Base-by-base conservation (phyloP, 1,140 invertebrate genomes). In the Listronotus bonariensis region DNA sequence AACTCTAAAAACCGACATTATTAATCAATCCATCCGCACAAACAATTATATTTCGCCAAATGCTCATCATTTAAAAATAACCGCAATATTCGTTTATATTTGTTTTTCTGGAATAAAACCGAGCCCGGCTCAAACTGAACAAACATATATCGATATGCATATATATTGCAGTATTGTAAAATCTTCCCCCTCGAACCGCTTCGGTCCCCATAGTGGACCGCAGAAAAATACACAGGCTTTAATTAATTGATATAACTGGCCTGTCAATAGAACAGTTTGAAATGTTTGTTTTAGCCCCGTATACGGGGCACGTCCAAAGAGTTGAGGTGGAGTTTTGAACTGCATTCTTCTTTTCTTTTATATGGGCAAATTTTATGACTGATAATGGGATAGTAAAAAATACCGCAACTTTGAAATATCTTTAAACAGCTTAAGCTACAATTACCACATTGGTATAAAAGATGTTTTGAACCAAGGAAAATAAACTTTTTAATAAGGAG, bases 131-230 rank as follows among this genome's bases (percentile, higher is more conserved):
- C 20, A 58, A 58, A 58, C 45, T 58, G 55, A 58, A 58, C 55
- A 58, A 58, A 58, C 55, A 46, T 36, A 57, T 57, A 58, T 58
- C 43, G 55, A 48, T 58, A 58, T 58, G 55, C 55, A 58, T 46
- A 26, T 55, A 58, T 58, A 58, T 58, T 58, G 55, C 55, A 58
- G 55, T 46, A 58, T 58, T 58, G 55, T 58, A 42, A 43, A 56
- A 58, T 34, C 5, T 7, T 18, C 43, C 32, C 42, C 42, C 20
- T n/a, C 34, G 36, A 32, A 6, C 32, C n/a, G 52, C 55, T 31
- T 10, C 18, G n/a, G 32, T 10, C 31, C 38, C 54, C 3, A 56
- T 42, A 0, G 36, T 17, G 17, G 38, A 12, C n/a, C 15, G 40
- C 3, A 10, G 38, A 58, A 58, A 58, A 58, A 58, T 58, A 58